A percentile compares a stretch with the other conserved stretches of the same genome.
These are phyloP conservation scores for Aphis gossypii DNA, from an alignment of 1,140 invertebrate species.

Conservation along the genomic window DNA sequence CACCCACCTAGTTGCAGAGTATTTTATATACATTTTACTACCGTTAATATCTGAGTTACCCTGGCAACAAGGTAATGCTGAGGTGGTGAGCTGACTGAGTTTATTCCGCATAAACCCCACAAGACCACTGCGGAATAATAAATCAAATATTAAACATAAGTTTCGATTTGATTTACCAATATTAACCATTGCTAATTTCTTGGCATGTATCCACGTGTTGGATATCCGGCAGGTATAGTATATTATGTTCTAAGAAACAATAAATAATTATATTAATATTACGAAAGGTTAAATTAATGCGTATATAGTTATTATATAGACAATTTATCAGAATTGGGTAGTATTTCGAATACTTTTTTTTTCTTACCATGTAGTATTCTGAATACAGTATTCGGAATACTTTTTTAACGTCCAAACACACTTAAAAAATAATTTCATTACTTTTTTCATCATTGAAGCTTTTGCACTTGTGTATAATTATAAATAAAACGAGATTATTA, in stretches of 20 bases:
- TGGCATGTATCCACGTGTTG: not conserved
- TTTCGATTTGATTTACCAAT: constrained; percentile 5
- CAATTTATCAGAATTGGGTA: not conserved
- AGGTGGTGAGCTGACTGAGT: not conserved
- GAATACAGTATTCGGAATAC: too few species aligned
- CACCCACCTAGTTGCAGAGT: not conserved
- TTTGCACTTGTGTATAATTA: too few species aligned
- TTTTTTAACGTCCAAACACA: too few species aligned
- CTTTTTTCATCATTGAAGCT: too few species aligned
- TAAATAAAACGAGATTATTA: too few species aligned
- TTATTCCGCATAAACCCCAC: not conserved
- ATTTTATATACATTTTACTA: not conserved
- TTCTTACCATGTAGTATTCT: too few species aligned
- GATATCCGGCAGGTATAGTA: not conserved
- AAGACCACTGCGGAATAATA: not conserved
- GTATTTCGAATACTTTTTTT: too few species aligned
- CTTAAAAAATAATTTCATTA: too few species aligned
- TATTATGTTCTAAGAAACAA: not conserved
- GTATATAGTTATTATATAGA: not conserved
- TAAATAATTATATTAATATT: not conserved
- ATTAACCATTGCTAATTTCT: not conserved
- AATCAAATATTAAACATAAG: not conserved
- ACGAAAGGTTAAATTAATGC: not conserved
- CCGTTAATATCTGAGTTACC: not conserved
- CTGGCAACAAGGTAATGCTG: not conserved